Evolutionary conservation across 2,797 vertebrate genomes (phyloP), one percentile per base, ranked within the genome.

Genomic region (Myotis vivesi): DNA sequence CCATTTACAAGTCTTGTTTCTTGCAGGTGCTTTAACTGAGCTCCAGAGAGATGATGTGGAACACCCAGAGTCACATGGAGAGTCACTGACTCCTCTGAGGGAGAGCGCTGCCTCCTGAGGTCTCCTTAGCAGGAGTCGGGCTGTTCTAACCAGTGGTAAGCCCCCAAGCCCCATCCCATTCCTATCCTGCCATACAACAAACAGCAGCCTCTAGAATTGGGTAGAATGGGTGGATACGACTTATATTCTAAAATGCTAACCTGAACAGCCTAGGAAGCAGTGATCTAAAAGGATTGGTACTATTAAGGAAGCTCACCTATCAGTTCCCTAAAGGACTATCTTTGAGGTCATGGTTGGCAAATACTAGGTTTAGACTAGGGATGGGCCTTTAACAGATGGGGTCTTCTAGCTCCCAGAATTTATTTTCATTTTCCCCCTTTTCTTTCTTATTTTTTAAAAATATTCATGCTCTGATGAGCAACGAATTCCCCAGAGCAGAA

Each of bases 391-490:
- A 89, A 89, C 72, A 94, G 81, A 89, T 97, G 41, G 71, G 33
- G 41, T 93, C 91, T 95, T 94, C 81, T 62, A 90, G 83, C 73
- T 69, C 71, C 64, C 66, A 92, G 73, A 90, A 69, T 64, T 44
- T 36, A 88, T 95, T 96, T 97, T 77, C 57, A 51, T 87, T 95
- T 92, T 59, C 20, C 66, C 75, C 81, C 76, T 73, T 92, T 92
- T 94, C 92, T 97, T 95, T 97, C 86, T 97, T 94, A 94, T 83
- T 96, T 97, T 96, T 79, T 64, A 95, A 95, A 96, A 96, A 96
- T 96, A 96, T 97, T 97, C 95, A 95, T 95, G 93, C 90, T 90
- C 93, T 59, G 93, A 97, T 97, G 86, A 97, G 95, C 93, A 83
- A 88, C 33, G 82, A 96, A 96, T 97, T 94, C 96, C 95, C 97